Base-by-base conservation (phyloP, 2,113 vertebrate genomes). In the Opisthocomus hoazin region DNA sequence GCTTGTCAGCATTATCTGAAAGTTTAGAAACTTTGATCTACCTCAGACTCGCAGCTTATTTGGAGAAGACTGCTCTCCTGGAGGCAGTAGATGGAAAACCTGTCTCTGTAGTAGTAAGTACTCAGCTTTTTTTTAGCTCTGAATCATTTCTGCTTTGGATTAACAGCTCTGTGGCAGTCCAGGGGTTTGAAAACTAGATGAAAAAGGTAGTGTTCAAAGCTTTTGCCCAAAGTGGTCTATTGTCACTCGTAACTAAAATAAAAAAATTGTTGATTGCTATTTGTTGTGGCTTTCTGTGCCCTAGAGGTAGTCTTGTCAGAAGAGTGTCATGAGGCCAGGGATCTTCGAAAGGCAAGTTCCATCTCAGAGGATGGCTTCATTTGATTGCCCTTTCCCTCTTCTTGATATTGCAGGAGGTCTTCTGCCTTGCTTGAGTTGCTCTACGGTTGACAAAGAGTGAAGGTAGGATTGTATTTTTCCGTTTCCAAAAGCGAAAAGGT, bases 101-200 rank as follows among this genome's bases (percentile, higher is more conserved):
- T 64, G 39, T 41, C 37, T 78, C 64, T 87, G 81, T 32, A 84
- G n/a, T 77, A 95, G 94, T 96, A 71, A 97, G 87, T 88, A 75
- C 48, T 69, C 66, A 63, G 61, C 41, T 64, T 39, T 34, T 43
- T 78, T 70, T 43, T 23, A 53, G 76, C 32, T 36, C 29, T 79
- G 74, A 94, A 51, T 83, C 15, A 41, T 88, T 78, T 83, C 78
- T 92, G 26, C 65, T 89, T 46, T 84, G 77, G 39, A 24, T 87
- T 58, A 84, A 48, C 36, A 86, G 68, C 36, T 65, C 32, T 66
- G 21, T 76, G 58, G 32, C 68, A 75, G 21, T 51, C 6, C 41
- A 24, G 22, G 16, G 32, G 12, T 76, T 84, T 77, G 70, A 60
- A 76, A 84, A 54, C 45, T 41, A 6, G 4, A 45, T 24, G 50